These are phyloP conservation scores for Brienomyrus brachyistius DNA, from an alignment of 2,113 vertebrate species.

Conservation along the genomic window DNA sequence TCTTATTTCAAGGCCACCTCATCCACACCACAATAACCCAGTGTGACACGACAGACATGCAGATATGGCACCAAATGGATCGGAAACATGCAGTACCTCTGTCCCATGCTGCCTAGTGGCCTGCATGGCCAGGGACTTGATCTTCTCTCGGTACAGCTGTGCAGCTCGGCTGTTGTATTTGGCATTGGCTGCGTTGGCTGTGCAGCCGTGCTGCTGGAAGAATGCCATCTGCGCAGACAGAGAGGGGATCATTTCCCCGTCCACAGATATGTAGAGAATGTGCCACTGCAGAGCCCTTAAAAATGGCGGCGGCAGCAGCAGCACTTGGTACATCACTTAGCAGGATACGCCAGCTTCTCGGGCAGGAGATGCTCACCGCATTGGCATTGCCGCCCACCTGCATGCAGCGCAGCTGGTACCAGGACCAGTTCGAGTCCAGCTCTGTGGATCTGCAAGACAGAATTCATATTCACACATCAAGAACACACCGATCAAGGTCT, in stretches of 20 bases:
- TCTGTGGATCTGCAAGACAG: constrained; percentile 77
- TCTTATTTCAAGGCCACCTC: neutral
- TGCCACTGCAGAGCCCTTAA: neutral
- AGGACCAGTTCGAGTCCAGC: constrained; percentile 94
- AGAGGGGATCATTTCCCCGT: neutral
- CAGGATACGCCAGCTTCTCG: neutral
- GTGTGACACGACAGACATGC: neutral
- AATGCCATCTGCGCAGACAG: constrained; percentile 63
- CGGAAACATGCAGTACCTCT: constrained; percentile 63
- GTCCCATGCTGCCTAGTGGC: constrained; percentile 79
- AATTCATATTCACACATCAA: constrained; percentile 5
- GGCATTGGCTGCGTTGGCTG: constrained; percentile 69
- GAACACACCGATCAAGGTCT: neutral
- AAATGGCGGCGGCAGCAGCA: neutral
- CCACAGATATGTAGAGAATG: neutral
- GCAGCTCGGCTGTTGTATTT: constrained; percentile 88
- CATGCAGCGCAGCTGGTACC: constrained; percentile 95
- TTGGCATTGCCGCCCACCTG: constrained; percentile 90
- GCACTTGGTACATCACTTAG: neutral
- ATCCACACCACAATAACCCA: neutral
- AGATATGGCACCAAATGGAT: neutral
- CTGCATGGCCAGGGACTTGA: constrained; percentile 74
- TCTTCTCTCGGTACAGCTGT: constrained; percentile 79
- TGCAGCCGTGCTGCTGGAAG: constrained; percentile 83
- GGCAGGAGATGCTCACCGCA: constrained; percentile 66